These are phyloP conservation scores for Rotaria sp. DNA, from an alignment of 2,888 invertebrate genomes.

Conservation along the genomic window DNA sequence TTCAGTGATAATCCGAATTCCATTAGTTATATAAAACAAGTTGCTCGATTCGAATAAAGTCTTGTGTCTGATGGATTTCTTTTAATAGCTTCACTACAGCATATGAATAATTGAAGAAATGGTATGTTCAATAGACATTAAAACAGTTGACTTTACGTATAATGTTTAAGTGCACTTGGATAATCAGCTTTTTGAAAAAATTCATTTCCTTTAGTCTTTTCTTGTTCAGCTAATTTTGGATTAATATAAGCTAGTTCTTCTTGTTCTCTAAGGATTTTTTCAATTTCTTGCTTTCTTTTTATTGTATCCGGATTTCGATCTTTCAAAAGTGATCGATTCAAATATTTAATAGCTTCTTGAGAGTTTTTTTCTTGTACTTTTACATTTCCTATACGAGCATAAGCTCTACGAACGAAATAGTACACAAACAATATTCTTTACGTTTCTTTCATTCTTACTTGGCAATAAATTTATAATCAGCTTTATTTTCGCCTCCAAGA, in stretches of 20 bases:
- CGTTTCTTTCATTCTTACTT: constrained; percentile 59
- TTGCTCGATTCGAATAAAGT: constrained; percentile 91
- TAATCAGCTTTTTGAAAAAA: constrained; percentile 73
- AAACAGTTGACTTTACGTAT: constrained; percentile 41
- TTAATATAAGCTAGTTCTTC: constrained; percentile 72
- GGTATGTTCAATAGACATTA: neutral
- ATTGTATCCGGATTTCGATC: constrained; percentile 87
- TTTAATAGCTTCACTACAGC: constrained; percentile 77
- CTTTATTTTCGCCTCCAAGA: constrained; percentile 86
- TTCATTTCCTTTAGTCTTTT: constrained; percentile 86
- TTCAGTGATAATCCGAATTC: constrained; percentile 90
- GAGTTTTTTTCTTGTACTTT: constrained; percentile 78
- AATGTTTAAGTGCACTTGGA: constrained; percentile 35
- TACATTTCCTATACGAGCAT: constrained; percentile 85
- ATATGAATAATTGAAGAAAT: too few relatives aligned
- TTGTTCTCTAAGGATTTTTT: constrained; percentile 72
- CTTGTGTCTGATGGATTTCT: constrained; percentile 94
- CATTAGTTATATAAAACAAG: constrained; percentile 92
- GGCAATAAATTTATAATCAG: constrained; percentile 91
- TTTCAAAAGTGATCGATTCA: constrained; percentile 92
- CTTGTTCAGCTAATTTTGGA: constrained; percentile 81
- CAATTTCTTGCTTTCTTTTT: constrained; percentile 67
- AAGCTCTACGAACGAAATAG: constrained; percentile 60
- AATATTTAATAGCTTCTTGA: constrained; percentile 76
- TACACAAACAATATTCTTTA: neutral